These are phyloP conservation scores for Phragmatobia fuliginosa DNA, from an alignment of 2,888 invertebrate genomes.

Conservation along the genomic window DNA sequence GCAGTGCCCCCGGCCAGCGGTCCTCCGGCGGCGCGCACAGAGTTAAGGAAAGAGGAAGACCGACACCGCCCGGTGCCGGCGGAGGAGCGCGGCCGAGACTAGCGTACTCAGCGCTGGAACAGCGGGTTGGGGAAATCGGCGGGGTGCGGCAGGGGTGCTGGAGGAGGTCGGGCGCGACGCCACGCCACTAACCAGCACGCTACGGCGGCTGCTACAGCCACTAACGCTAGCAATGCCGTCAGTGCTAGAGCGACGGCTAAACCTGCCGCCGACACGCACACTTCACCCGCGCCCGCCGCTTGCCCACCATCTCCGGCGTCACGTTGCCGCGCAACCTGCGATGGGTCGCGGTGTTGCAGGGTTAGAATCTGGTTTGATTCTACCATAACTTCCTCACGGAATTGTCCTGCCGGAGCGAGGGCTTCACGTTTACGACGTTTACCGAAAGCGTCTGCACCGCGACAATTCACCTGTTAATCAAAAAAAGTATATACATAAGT, in stretches of 20 bases:
- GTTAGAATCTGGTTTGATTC: slow-evolving; percentile 97
- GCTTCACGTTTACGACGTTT: slow-evolving; percentile 90
- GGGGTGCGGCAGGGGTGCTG: slow-evolving; percentile 97
- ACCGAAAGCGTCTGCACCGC: slow-evolving; percentile 96
- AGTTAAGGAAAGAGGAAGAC: slow-evolving; percentile 80
- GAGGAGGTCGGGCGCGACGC: slow-evolving; percentile 93
- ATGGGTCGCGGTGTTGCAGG: slow-evolving; percentile 93
- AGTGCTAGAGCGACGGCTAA: slow-evolving; percentile 96
- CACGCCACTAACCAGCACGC: slow-evolving; percentile 98
- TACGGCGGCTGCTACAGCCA: slow-evolving; percentile 97
- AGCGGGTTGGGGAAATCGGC: slow-evolving; percentile 98
- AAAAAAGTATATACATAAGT: not conserved
- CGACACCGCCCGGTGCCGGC: slow-evolving; percentile 85
- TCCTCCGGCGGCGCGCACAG: slow-evolving; percentile 84
- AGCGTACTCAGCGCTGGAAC: slow-evolving; percentile 87
- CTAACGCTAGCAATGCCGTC: slow-evolving; percentile 95
- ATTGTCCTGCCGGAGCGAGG: slow-evolving; percentile 90
- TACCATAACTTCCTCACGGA: slow-evolving; percentile 97
- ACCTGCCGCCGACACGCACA: slow-evolving; percentile 97
- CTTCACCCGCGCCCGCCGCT: slow-evolving; percentile 89
- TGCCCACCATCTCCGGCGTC: slow-evolving; percentile 87
- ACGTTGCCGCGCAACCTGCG: slow-evolving; percentile 91
- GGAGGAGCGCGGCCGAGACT: slow-evolving; percentile 83
- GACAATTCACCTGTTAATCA: slow-evolving; percentile 92
- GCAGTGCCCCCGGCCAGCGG: slow-evolving; percentile 80